Evolutionary conservation across 1,140 invertebrate genomes (phyloP), one percentile per base, ranked within the genome.

Genomic region (Drosophila busckii): DNA sequence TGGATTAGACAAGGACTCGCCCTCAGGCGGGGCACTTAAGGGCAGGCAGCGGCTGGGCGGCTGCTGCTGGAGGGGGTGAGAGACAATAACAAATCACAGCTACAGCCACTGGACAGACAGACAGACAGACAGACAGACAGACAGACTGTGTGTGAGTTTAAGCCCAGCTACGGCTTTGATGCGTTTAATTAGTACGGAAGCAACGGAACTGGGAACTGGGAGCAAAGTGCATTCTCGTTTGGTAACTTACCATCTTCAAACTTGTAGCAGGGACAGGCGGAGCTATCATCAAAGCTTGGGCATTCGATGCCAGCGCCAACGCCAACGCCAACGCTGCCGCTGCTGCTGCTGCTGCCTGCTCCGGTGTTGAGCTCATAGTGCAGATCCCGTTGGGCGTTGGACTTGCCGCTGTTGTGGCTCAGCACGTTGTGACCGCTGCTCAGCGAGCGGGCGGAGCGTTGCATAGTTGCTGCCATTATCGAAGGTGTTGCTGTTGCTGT

Each of bases 251-350:
- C 95, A 88, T 96, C 94, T 86, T 96, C 94, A 85, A 96, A 95
- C 88, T 94, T 94, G 89, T 96, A 96, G 88, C 96, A 97, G 0
- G 94, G 93, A 88, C 96, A 97, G 63, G 91, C 92, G 8, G 93
- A 92, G 82, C 92, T 93, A 62, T 92, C 91, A 61, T 91, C 88
- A 65, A 92, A 90, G 64, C 89, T 91, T 25, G 93, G 93, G 80
- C 93, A 94, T 49, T 90, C 88, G 23, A 89, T 87, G 55, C 73
- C 70, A 1, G 67, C 53, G 48, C 63, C 68, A 19, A 59, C 71
- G 3, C 35, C 66, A 1, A 38, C 45, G 6, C 34, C 46, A 1
- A 42, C 45, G 5, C n/a, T 37, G 7, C 29, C 23, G n/a, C 40
- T 44, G 25, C 28, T 23, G 15, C 38, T 32, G 34, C 44, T 23